Conservation (phyloP, 2,888 invertebrate species). For the Pyrrhia umbra region DNA sequence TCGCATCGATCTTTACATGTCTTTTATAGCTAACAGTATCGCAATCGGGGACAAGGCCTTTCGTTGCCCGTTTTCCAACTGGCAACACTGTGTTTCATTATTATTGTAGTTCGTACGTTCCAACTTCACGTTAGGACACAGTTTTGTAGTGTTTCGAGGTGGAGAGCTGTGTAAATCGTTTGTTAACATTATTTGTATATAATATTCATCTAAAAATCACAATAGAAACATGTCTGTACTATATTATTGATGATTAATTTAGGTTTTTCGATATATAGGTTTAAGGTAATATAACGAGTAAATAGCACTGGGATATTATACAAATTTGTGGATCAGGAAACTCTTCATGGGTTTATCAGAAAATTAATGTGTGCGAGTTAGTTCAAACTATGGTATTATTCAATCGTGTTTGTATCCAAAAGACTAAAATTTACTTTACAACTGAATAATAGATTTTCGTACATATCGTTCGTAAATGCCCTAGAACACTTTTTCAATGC, state of each 20-base stretch:
- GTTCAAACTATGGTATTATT: background rate
- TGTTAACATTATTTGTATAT: slow-evolving; percentile 30
- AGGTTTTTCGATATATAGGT: background rate
- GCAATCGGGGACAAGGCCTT: slow-evolving; percentile 62
- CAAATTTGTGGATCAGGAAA: background rate
- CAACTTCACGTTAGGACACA: slow-evolving; percentile 21
- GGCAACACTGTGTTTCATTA: slow-evolving; percentile 30
- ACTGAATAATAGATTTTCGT: background rate
- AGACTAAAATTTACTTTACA: background rate
- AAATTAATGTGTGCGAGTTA: slow-evolving; percentile 9
- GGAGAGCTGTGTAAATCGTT: slow-evolving; percentile 28
- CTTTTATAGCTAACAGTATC: slow-evolving; percentile 56
- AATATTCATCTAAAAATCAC: slow-evolving; percentile 6
- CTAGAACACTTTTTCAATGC: slow-evolving; percentile 28
- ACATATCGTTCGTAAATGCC: slow-evolving; percentile 10
- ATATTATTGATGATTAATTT: slow-evolving; percentile 22
- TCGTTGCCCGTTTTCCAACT: slow-evolving; percentile 50
- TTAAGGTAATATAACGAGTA: too few relatives aligned
- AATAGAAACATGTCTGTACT: slow-evolving; percentile 3
- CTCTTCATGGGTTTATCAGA: slow-evolving; percentile 5
- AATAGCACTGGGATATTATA: background rate
- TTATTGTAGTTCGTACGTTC: slow-evolving; percentile 23
- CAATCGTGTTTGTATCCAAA: background rate
- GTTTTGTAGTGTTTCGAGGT: background rate
- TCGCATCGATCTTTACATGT: slow-evolving; percentile 56